Conservation (phyloP, 2,888 invertebrate species). For the Drosophila leonis region DNA sequence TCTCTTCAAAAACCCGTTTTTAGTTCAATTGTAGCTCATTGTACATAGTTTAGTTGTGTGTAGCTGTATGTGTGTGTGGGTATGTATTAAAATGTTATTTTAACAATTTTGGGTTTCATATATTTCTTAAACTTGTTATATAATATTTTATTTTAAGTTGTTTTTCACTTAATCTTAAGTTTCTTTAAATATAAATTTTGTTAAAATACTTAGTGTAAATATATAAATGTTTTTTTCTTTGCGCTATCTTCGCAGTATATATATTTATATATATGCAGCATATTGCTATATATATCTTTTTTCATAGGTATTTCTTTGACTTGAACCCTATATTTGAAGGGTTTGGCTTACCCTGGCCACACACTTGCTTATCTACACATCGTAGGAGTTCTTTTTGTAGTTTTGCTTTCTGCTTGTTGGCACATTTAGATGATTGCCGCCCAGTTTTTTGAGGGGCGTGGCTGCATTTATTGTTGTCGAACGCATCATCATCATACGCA, state of each 20-base stretch:
- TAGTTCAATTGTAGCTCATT: conserved; percentile 70
- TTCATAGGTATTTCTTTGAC: conserved; percentile 7
- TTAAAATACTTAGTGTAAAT: conserved; percentile 74
- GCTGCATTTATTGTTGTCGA: conserved; percentile 56
- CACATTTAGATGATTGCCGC: conserved; percentile 82
- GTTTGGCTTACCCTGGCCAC: conserved; percentile 18
- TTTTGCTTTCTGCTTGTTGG: conserved; percentile 86
- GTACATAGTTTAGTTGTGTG: conserved; percentile 53
- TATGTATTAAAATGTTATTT: conserved; percentile 25
- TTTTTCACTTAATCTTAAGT: conserved; percentile 53
- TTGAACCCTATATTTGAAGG: not conserved
- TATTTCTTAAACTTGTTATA: conserved; percentile 23
- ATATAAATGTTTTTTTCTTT: conserved; percentile 69
- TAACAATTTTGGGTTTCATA: conserved; percentile 43
- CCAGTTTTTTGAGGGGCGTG: conserved; percentile 44
- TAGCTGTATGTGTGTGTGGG: conserved; percentile 16
- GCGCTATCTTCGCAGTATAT: conserved; percentile 37
- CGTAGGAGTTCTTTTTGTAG: conserved; percentile 87
- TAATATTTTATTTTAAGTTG: conserved; percentile 18
- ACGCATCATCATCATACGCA: conserved; percentile 83
- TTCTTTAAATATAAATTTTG: conserved; percentile 63
- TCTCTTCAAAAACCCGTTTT: conserved; percentile 50
- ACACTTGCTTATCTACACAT: conserved; percentile 84
- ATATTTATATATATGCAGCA: conserved; percentile 22
- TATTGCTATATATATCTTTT: conserved; percentile 11